Evolutionary conservation across 2,797 vertebrate species (phyloP).

Genomic region (Schizopygopsis pylzovi): DNA sequence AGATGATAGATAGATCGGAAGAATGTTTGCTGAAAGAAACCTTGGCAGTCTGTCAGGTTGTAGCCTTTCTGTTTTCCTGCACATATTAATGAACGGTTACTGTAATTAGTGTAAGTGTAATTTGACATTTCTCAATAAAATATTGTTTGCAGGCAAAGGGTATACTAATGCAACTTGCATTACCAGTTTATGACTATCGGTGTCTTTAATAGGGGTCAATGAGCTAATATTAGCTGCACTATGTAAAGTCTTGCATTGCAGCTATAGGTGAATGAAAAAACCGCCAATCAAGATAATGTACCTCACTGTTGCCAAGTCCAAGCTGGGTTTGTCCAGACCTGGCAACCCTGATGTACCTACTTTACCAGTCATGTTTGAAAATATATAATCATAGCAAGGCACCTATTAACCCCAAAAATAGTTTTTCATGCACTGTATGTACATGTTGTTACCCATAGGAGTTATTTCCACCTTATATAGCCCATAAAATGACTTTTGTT

Average conservation of each 20-base stretch:
- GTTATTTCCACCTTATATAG: not conserved
- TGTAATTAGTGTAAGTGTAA: conserved; percentile 37
- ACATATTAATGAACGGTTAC: conserved; percentile 26
- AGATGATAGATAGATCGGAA: conserved; percentile 44
- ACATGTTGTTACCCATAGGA: not conserved
- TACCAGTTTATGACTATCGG: not conserved
- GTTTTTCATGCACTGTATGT: not conserved
- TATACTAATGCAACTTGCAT: conserved; percentile 20
- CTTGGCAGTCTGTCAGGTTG: conserved; percentile 36
- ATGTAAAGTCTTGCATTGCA: not conserved
- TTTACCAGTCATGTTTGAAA: not conserved
- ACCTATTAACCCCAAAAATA: not conserved
- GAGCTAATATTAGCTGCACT: conserved; percentile 6
- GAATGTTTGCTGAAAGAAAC: conserved; percentile 41
- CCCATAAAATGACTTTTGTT: not conserved
- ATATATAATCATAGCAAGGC: not conserved
- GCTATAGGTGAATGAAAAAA: not conserved
- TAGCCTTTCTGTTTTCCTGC: conserved; percentile 23
- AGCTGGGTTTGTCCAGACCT: not conserved
- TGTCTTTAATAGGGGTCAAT: conserved; percentile 34
- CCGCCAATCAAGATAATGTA: not conserved
- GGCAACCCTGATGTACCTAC: not conserved
- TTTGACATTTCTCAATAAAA: conserved; percentile 41
- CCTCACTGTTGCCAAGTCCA: not conserved
- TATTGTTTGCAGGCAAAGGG: conserved; percentile 16